A percentile compares a stretch with the other conserved stretches of the same genome.
Evolutionary conservation across 1,140 invertebrate species (phyloP).

Genomic region (Odontomachus brunneus): DNA sequence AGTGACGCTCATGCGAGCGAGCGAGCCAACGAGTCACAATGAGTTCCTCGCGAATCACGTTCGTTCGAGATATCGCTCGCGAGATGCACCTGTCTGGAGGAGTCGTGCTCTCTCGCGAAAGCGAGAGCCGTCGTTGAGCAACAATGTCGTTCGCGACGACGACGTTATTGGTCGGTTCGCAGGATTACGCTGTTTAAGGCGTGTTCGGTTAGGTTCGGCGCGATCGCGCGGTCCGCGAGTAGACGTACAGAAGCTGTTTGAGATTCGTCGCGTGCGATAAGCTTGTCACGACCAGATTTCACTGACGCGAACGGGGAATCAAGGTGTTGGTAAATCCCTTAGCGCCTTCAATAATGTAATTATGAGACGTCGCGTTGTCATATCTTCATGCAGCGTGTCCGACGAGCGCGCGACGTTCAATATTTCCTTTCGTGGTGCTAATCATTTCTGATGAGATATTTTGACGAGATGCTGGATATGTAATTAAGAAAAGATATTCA

Average conservation of each 20-base stretch:
- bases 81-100: slow-evolving; percentile 24
- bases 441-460: background rate
- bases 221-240: background rate
- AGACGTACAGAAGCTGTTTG: background rate
- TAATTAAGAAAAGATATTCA: too few relatives aligned
- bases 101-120: background rate
- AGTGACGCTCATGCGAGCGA: slow-evolving; percentile 2
- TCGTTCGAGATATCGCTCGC: background rate
- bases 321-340: slow-evolving; percentile 9
- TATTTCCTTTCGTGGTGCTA: background rate
- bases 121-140: background rate
- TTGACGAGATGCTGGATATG: background rate
- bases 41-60: background rate
- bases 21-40: background rate
- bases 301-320: background rate
- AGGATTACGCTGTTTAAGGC: background rate
- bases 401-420: too few relatives aligned
- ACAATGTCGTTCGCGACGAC: background rate
- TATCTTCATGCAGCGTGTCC: background rate
- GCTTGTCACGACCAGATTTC: slow-evolving; percentile 43
- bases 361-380: background rate
- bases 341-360: background rate
- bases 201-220: background rate
- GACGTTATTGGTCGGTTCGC: background rate
- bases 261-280: slow-evolving; percentile 39